Percentiles rank a stretch among this genome's conserved stretches.
These are phyloP conservation scores for Melangyna quadrimaculata DNA, from an alignment of 2,888 invertebrate genomes.

Conservation along the genomic window DNA sequence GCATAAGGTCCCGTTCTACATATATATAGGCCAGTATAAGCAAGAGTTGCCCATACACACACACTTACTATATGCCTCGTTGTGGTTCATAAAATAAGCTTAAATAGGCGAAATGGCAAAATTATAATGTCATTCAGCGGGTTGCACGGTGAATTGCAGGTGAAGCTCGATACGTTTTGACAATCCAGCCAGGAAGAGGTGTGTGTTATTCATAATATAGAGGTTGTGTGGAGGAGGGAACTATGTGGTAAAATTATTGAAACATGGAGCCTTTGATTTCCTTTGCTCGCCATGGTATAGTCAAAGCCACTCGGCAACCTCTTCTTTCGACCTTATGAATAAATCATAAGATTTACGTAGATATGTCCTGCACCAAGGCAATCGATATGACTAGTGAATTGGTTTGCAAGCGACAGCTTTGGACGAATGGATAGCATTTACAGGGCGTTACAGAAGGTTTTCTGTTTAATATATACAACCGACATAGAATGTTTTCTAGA, in stretches of 20 bases:
- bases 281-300: constrained; percentile 31
- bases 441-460: not conserved
- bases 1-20: constrained; percentile 17
- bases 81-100: constrained; percentile 37
- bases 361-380: not conserved
- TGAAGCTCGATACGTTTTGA: not conserved
- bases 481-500: not conserved
- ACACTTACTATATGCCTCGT: not conserved
- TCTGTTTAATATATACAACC: not conserved
- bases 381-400: constrained; percentile 24
- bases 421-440: not conserved
- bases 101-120: constrained; percentile 40
- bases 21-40: not conserved
- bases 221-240: not conserved
- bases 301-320: not conserved
- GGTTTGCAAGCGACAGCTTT: not conserved
- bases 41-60: not conserved
- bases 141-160: not conserved
- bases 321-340: constrained; percentile 47
- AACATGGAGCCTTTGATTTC: constrained; percentile 45
- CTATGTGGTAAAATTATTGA: constrained; percentile 5
- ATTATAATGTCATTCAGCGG: constrained; percentile 55
- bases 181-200: not conserved
- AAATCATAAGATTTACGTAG: constrained; percentile 53
- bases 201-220: constrained; percentile 2